Percentiles rank a stretch among this genome's conserved stretches.
Conservation (phyloP, 2,113 vertebrate genomes). For the Podarcis muralis region DNA sequence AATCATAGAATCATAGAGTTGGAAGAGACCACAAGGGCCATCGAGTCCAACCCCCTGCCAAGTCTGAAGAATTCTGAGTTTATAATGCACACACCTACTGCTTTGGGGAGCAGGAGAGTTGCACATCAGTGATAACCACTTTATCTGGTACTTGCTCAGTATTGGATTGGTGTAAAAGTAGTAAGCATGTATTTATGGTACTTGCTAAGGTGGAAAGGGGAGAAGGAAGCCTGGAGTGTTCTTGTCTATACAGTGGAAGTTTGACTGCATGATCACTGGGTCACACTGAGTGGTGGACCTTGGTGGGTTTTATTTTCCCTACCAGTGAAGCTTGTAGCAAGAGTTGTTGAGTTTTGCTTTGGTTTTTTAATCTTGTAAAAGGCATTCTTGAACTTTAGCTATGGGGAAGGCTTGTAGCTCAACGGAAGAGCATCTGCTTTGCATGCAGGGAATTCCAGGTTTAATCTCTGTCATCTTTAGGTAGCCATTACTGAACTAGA, state of each 20-base stretch:
- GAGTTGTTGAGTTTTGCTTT: background rate
- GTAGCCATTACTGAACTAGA: no score
- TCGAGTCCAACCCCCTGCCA: no score
- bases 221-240: background rate
- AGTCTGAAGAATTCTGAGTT: background rate
- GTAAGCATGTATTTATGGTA: background rate
- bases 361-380: background rate
- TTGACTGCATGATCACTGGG: no score
- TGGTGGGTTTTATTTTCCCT: background rate
- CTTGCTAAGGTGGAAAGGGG: background rate
- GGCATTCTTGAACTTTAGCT: background rate
- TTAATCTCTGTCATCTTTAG: no score
- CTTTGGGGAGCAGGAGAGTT: background rate
- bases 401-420: no score
- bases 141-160: background rate
- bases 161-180: background rate
- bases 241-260: background rate
- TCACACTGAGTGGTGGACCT: no score
- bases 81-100: background rate
- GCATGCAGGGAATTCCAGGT: no score
- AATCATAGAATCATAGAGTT: no score
- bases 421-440: no score
- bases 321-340: background rate
- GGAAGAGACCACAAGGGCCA: no score
- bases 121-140: background rate